Evolutionary conservation across 2,797 vertebrate genomes (phyloP).

Genomic region (Gorsachius magnificus): DNA sequence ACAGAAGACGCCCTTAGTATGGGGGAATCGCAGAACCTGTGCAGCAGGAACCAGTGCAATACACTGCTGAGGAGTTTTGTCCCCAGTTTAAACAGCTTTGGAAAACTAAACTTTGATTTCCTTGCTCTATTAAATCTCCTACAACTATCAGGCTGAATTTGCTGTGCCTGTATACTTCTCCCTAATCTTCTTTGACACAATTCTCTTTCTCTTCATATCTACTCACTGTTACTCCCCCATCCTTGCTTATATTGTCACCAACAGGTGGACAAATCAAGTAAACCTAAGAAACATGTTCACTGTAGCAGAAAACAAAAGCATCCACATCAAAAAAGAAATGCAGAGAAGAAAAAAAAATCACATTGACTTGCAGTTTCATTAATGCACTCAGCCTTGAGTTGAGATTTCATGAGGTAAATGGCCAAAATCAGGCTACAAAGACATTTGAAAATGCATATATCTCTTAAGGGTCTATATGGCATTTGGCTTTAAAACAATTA

Average conservation of each 20-base stretch:
- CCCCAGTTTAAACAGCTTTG: neutral
- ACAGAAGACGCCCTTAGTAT: neutral
- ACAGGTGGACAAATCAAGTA: conserved; percentile 33
- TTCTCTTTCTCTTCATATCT: conserved; percentile 8
- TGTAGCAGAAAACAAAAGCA: conserved; percentile 39
- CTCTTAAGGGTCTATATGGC: conserved; percentile 33
- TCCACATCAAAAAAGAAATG: neutral
- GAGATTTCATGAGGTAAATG: conserved; percentile 34
- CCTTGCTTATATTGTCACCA: neutral
- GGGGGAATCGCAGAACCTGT: neutral
- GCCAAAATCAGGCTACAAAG: conserved; percentile 41
- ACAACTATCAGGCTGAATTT: conserved; percentile 22
- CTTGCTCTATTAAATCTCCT: conserved; percentile 33
- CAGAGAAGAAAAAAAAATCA: neutral
- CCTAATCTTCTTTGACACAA: conserved; percentile 28
- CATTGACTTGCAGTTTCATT: conserved; percentile 1
- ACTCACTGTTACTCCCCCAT: neutral
- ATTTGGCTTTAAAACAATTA: conserved; percentile 61
- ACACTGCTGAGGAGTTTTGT: neutral
- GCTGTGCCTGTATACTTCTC: neutral
- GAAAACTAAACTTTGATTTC: neutral
- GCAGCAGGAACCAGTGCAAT: neutral
- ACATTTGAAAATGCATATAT: conserved; percentile 37
- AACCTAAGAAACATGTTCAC: conserved; percentile 18
- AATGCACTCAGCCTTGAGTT: neutral